phyloP scores from a whole-genome alignment of 2,797 vertebrate species.

The Picus viridis region DNA sequence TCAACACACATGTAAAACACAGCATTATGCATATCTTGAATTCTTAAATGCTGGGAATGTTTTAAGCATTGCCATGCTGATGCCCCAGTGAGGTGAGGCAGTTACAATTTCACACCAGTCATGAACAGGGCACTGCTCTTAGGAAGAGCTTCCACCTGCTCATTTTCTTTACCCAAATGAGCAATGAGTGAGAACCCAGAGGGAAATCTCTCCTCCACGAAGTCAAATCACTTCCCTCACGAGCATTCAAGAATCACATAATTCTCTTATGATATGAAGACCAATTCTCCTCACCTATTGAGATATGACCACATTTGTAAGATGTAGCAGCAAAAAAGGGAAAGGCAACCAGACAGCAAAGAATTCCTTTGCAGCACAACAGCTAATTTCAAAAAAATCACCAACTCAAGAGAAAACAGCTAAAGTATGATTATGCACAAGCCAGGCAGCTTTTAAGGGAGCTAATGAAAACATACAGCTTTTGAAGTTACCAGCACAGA shows the following conservation, averaged over 20 bases:
- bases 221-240: not conserved
- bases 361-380: not conserved
- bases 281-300: not conserved
- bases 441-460: not conserved
- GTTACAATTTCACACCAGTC: not conserved
- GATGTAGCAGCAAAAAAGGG: not conserved
- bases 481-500: not conserved
- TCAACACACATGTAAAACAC: accelerated
- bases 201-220: not conserved
- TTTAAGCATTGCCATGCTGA: not conserved
- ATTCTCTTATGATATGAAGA: not conserved
- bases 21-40: accelerated
- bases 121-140: not conserved
- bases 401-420: not conserved
- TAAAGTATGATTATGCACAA: not conserved
- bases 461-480: not conserved
- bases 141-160: not conserved
- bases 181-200: not conserved
- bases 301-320: not conserved
- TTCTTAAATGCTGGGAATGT: too few species aligned
- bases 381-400: not conserved
- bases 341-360: not conserved
- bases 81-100: not conserved
- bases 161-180: not conserved
- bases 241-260: not conserved